Evolutionary conservation across 2,888 invertebrate species (phyloP), one percentile per base, ranked within the genome.

Genomic region (Phyto melanocephala): DNA sequence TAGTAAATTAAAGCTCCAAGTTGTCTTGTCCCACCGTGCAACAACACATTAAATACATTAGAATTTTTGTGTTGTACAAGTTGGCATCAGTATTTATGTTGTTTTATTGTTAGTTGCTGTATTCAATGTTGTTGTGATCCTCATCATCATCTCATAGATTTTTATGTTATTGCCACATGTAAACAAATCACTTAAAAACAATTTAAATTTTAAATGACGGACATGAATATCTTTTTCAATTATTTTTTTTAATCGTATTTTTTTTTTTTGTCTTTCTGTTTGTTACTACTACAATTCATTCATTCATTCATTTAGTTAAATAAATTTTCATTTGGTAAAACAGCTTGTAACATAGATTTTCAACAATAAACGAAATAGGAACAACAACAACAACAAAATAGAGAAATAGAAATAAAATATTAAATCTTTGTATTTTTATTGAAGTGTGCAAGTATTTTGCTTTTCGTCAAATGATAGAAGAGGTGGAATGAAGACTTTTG

Each of bases 151-250:
- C 56, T 47, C 68, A 65, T 78, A 65, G 37, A 81, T 70, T 71
- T 75, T 58, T 24, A 74, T 80, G 58, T 77, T 63, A 63, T 86
- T 88, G 87, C 86, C 87, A 86, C 86, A 86, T 88, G 88, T 89
- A 89, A 89, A 89, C 89, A 89, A 89, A 89, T 89, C 89, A 89
- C 88, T 89, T 88, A 86, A 88, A 79, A 68, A 87, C 87, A 89
- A 87, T 88, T 88, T 87, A 86, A 86, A 87, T 71, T 87, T 87
- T 86, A 88, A 86, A 67, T 70, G 72, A 85, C 87, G 87, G 88
- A 87, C 87, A 87, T 87, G 88, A 87, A 58, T 70, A 56, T 42
- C 15, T 75, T 24, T 22, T 13, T 10, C 24, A 24, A 33, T 70
- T 35, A 50, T 42, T 33, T 42, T 54, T 42, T 37, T 17, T 47